phyloP scores from a whole-genome alignment of 2,113 vertebrate genomes.

The Ovibos moschatus region DNA sequence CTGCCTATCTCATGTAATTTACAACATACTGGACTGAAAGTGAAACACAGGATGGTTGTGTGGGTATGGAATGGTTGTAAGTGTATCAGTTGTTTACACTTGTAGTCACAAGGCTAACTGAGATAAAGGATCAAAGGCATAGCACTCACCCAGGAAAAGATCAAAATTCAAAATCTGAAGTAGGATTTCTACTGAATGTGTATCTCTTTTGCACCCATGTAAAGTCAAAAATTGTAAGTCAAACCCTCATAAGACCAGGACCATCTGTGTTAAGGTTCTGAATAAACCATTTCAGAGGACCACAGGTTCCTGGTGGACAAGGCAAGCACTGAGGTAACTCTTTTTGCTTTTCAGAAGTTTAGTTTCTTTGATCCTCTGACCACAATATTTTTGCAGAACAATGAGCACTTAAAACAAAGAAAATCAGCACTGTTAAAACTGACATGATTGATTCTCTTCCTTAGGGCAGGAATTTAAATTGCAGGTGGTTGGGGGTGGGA shows the following conservation, averaged over 20 bases:
- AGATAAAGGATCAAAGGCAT: neutral
- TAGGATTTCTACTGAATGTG: neutral
- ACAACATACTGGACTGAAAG: neutral
- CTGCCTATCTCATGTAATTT: neutral
- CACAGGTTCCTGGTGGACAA: neutral
- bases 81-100: neutral
- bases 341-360: neutral
- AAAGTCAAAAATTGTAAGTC: neutral
- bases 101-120: neutral
- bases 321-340: neutral
- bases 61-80: neutral
- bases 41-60: neutral
- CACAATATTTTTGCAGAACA: neutral
- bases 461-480: neutral
- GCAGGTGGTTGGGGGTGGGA: neutral
- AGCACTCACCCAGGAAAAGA: neutral
- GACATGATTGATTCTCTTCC: neutral
- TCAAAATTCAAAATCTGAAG: neutral
- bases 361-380: neutral
- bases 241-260: neutral
- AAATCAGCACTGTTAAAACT: neutral
- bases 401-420: neutral
- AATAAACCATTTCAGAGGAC: neutral
- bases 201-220: neutral
- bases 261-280: neutral